Base-by-base conservation (phyloP, 2,113 vertebrate genomes). In the Cyprinus carpio region DNA sequence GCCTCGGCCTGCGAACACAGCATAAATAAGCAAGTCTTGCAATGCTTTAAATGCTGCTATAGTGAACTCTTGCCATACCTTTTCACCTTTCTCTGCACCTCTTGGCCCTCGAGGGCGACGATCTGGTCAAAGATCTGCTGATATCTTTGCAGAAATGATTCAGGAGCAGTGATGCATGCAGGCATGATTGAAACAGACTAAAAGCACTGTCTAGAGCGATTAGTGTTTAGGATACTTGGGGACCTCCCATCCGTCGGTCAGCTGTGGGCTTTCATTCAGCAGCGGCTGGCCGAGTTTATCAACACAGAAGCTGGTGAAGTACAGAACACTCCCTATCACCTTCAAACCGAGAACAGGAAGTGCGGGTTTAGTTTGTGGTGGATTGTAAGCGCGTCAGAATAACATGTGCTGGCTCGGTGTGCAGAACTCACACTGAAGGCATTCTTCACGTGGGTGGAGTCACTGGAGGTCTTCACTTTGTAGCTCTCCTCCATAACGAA, bases 241-340 rank as follows among this genome's bases (percentile, higher is more conserved):
- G 92, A 98, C 93, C 85, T 97, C 96, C 98, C 98, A 99, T 95
- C 97, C 98, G 74, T 98, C 96, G 49, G 97, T 98, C 93, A 96
- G 92, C 91, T 99, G 97, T 85, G 98, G 96, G 92, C 96, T 99
- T 92, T 99, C 98, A 92, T 97, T 98, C 91, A 97, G 94, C 88
- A 99, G 92, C 56, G 98, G 98, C 90, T 99, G 98, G 90, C 98
- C 98, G 93, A 99, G 96, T 95, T 97, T 98, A 94, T 99, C 98
- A 40, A 99, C 95, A 91, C 96, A 97, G 93, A 99, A 99, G 92
- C 95, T 95, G 92, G 95, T 95, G 94, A 99, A 99, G 95, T 99
- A 97, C 86, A 97, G 93, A 86, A 99, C 98, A 94, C 97, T 99
- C 91, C 98, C 98, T 91, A 99, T 95, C 92, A 99, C 96, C 98